Evolutionary conservation across 2,888 invertebrate species (phyloP), one percentile per base, ranked within the genome.

Genomic region (Brenthis ino): DNA sequence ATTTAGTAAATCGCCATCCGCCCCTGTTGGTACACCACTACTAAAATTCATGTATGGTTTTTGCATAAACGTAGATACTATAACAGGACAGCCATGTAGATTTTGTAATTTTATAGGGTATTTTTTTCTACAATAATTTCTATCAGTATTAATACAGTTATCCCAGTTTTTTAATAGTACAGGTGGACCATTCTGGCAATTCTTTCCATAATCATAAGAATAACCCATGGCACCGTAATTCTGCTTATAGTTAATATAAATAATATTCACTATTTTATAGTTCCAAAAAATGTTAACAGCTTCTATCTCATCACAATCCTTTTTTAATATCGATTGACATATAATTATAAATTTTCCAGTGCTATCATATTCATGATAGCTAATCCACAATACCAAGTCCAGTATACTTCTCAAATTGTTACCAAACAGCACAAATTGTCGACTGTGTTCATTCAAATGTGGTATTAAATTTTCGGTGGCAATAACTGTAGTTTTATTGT

Each of bases 21-120:
- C 79, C 2, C 91, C 91, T 2, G 43, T 73, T 0, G 86, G 83
- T n/a, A 67, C 74, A 14, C 81, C 86, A 37, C 82, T 72, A 5
- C 61, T 74, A 64, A 89, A 76, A 1, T 76, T 74, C 88, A 90
- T 89, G 58, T 79, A 90, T 1, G 90, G 91, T 5, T 68, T 65
- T 71, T 87, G 90, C 67, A 77, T 72, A 63, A 87, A 91, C 1
- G 88, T 87, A 0, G 91, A 89, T 1, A 82, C 88, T 20, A 77
- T 80, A 16, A 91, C 67, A 0, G 84, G 82, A 63, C 91, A 91
- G 3, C 70, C 76, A 57, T 86, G 77, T 2, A 90, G 75, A 76
- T 89, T 86, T 57, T 47, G 73, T 8, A 88, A 76, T 75, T 90
- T 91, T 24, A 78, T 64, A 2, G 82, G 80, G 73, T 82, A 91